Evolutionary conservation across 2,888 invertebrate genomes (phyloP), one percentile per base, ranked within the genome.

Genomic region (Dolomedes plantarius): DNA sequence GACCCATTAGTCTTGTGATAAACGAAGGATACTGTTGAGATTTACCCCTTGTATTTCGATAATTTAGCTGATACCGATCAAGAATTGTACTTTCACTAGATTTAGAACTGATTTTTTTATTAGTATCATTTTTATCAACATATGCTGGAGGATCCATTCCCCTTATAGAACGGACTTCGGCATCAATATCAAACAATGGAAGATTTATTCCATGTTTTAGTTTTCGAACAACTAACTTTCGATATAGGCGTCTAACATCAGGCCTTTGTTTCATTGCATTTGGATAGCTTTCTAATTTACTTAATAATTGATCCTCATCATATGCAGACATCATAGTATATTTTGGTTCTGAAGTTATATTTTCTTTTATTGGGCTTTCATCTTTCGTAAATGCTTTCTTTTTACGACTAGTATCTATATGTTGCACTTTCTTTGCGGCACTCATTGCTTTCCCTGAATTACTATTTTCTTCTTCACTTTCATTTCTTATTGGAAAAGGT

Each of bases 161-260:
- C 27, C 89, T 89, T 75, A 88, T 87, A 41, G 89, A 78, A 32
- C 90, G 89, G 88, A 91, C 89, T 69, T 90, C 89, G 19, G 88
- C 87, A 86, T 94, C 94, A n/a, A 94, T 89, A 90, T 94, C 93
- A 87, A 94, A 93, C 6, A 93, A 89, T 0, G 93, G 92, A 74
- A 93, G 90, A 75, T 93, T 93, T 87, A 92, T 92, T 87, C 93
- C 93, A n/a, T 94, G 91, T 89, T 94, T 94, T 81, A 92, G 90
- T 89, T 93, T 92, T 28, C 94, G 91, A 16, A 94, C 91, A n/a
- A 91, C 91, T 11, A 94, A 90, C 90, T 94, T 94, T 56, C 94
- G 91, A 89, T 93, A 93, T 0, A 94, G 90, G 46, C 94, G 92
- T 73, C 90, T 89, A 7, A 93, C 90, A 39, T 90, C 89, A 5